Percentiles rank a stretch among this genome's conserved stretches.
Conservation (phyloP, 2,797 vertebrate genomes). For the Rhinoraja longicauda region DNA sequence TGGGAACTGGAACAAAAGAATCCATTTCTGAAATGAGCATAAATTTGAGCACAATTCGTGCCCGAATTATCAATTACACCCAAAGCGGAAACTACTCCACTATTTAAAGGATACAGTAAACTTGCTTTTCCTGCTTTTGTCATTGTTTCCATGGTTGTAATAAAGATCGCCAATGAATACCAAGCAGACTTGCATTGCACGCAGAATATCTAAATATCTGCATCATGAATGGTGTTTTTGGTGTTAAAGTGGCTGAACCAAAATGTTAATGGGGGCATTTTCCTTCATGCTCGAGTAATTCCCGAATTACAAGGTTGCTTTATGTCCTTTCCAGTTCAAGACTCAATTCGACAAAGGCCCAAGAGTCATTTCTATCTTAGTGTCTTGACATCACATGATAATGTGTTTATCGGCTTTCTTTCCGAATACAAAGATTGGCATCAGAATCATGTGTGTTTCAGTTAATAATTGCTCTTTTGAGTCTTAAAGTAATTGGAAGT, state of each 20-base stretch:
- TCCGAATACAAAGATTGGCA: not conserved
- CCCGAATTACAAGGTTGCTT: not conserved
- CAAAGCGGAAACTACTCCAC: not conserved
- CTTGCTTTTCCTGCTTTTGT: constrained; percentile 30
- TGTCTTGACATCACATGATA: not conserved
- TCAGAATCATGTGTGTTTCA: not conserved
- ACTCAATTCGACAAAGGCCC: not conserved
- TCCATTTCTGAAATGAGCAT: not conserved
- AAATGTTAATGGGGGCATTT: not conserved
- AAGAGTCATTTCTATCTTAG: not conserved
- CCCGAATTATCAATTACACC: not conserved
- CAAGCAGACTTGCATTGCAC: not conserved
- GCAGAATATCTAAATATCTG: not conserved
- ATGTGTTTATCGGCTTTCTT: not conserved
- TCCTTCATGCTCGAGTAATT: not conserved
- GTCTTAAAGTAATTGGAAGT: not conserved
- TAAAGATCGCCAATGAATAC: not conserved
- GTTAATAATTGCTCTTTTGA: constrained; percentile 22
- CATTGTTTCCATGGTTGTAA: not conserved
- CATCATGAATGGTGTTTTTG: not conserved
- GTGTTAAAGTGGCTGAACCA: not conserved
- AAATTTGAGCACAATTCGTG: not conserved
- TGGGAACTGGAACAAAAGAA: not conserved
- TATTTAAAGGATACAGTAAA: constrained; percentile 29
- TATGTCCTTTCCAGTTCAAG: not conserved